Percentiles rank a stretch among this genome's conserved stretches.
Conservation (phyloP, 2,113 vertebrate species). For the Oriolus oriolus region DNA sequence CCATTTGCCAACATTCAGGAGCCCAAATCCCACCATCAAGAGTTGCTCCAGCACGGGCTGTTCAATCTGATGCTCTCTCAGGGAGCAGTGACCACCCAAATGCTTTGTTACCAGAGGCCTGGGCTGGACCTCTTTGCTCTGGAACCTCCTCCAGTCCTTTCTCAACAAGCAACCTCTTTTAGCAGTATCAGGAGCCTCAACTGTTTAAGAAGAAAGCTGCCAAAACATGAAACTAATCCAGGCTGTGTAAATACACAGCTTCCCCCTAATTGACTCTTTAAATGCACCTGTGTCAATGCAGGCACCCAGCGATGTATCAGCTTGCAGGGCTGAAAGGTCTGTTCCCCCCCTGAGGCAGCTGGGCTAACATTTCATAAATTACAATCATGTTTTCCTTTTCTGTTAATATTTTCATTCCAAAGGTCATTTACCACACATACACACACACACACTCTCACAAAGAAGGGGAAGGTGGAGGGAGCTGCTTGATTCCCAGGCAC, state of each 20-base stretch:
- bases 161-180: background rate
- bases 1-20: background rate
- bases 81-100: background rate
- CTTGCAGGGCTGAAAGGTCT: constrained; percentile 45
- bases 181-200: background rate
- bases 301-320: background rate
- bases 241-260: constrained; percentile 26
- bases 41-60: background rate
- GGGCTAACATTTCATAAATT: constrained; percentile 61
- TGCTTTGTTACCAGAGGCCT: background rate
- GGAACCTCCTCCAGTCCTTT: background rate
- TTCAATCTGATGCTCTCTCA: background rate
- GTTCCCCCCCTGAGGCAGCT: background rate
- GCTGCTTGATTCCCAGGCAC: background rate
- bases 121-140: background rate
- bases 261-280: constrained; percentile 63
- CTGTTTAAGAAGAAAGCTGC: constrained; percentile 2
- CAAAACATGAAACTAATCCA: background rate
- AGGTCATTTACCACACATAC: constrained; percentile 47
- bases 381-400: constrained; percentile 62
- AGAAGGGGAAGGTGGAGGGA: background rate
- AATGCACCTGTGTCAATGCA: constrained; percentile 33
- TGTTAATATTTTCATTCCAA: constrained; percentile 67
- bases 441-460: background rate
- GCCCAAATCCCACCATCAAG: background rate